Conservation (phyloP, 2,113 vertebrate genomes). For the Oreochromis niloticus region DNA sequence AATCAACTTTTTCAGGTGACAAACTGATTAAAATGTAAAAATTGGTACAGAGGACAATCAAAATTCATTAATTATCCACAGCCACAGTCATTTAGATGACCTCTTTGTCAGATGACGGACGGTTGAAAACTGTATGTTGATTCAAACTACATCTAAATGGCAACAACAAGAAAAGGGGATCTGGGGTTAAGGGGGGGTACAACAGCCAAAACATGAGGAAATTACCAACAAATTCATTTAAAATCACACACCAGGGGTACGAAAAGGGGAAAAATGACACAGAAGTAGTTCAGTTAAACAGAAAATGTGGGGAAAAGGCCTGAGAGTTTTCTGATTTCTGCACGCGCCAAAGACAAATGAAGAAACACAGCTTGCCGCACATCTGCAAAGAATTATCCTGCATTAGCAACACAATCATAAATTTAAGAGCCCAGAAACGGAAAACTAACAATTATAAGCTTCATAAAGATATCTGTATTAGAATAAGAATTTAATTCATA, state of each 20-base stretch:
- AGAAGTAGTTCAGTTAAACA: neutral
- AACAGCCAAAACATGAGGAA: neutral
- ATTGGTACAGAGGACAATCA: neutral
- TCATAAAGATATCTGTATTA: fast-evolving
- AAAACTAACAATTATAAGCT: neutral
- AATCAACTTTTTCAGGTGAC: neutral
- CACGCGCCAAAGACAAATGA: fast-evolving
- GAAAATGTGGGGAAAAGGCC: neutral
- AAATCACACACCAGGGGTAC: neutral
- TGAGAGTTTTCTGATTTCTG: fast-evolving
- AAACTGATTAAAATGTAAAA: neutral
- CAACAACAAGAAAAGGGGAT: fast-evolving
- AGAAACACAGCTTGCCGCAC: neutral
- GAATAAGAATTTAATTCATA: neutral
- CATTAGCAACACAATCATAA: neutral
- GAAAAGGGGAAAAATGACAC: neutral
- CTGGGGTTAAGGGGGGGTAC: neutral
- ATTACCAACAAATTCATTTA: neutral
- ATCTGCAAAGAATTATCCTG: neutral
- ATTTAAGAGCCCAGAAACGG: neutral
- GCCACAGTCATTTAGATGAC: neutral
- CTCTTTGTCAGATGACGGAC: neutral
- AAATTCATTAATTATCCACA: neutral
- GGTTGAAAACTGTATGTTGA: neutral
- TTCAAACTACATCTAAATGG: neutral